Conservation (phyloP, 2,888 invertebrate species). For the Bombylius discolor region DNA sequence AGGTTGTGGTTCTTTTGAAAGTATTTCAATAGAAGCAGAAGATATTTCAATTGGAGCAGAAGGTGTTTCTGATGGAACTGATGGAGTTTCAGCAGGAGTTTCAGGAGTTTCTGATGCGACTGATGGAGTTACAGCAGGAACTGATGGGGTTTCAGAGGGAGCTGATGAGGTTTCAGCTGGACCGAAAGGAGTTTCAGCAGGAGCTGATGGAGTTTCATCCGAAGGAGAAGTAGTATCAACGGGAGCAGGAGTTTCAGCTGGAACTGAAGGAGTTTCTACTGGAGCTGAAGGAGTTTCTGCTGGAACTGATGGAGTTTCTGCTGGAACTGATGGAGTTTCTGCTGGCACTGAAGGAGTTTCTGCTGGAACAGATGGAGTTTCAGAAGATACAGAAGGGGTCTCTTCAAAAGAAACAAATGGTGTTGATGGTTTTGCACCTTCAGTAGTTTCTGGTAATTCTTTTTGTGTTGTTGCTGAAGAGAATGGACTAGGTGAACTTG, state of each 20-base stretch:
- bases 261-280: background rate
- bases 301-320: background rate
- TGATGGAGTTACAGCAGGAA: background rate
- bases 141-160: background rate
- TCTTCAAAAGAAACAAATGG: too few species aligned
- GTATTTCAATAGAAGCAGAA: too few species aligned
- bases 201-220: background rate
- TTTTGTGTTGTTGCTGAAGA: background rate
- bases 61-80: background rate
- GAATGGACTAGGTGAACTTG: background rate
- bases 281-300: background rate
- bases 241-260: too few species aligned
- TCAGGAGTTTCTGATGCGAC: background rate
- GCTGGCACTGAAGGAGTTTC: background rate
- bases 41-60: too few species aligned
- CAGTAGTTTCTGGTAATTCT: background rate
- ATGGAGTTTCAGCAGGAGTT: background rate
- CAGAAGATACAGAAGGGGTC: background rate
- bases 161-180: background rate
- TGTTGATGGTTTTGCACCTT: background rate
- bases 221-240: too few species aligned
- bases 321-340: background rate
- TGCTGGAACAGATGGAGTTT: too few species aligned
- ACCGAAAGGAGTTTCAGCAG: background rate
- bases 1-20: too few species aligned